Evolutionary conservation across 2,888 invertebrate species (phyloP).

Genomic region (Thera obeliscata): DNA sequence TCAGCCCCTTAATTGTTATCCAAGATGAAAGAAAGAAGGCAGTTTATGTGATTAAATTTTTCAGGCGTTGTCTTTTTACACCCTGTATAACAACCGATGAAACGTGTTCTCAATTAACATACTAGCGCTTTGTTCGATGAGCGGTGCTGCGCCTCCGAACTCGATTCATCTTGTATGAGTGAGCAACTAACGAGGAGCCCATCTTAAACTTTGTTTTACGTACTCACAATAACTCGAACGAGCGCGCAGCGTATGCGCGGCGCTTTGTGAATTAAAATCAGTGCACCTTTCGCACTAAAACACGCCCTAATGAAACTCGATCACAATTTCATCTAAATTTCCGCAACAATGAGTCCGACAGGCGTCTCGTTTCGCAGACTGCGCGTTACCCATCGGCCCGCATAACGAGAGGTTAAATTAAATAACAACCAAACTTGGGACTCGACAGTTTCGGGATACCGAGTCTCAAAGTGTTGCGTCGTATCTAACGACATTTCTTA

Average conservation of each 20-base stretch:
- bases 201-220: conserved; percentile 73
- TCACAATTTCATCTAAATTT: conserved; percentile 79
- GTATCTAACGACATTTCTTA: neutral
- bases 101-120: conserved; percentile 5
- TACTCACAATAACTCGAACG: conserved; percentile 59
- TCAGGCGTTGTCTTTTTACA: neutral
- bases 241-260: conserved; percentile 19
- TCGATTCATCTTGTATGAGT: conserved; percentile 62
- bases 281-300: conserved; percentile 72
- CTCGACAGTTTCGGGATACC: conserved; percentile 24
- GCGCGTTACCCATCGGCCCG: conserved; percentile 68
- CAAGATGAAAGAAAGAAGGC: neutral
- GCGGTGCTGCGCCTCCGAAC: conserved; percentile 38
- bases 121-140: conserved; percentile 39
- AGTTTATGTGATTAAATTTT: neutral
- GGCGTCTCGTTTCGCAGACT: conserved; percentile 65
- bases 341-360: conserved; percentile 73
- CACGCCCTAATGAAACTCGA: conserved; percentile 77
- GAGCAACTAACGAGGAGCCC: conserved; percentile 78
- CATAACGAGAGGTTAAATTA: conserved; percentile 79
- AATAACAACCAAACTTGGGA: conserved; percentile 74
- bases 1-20: too few relatives aligned
- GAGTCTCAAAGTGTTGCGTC: conserved; percentile 16
- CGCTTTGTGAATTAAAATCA: conserved; percentile 75
- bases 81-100: conserved; percentile 18